phyloP scores from a whole-genome alignment of 2,113 vertebrate genomes.

The Hemichromis elongatus region DNA sequence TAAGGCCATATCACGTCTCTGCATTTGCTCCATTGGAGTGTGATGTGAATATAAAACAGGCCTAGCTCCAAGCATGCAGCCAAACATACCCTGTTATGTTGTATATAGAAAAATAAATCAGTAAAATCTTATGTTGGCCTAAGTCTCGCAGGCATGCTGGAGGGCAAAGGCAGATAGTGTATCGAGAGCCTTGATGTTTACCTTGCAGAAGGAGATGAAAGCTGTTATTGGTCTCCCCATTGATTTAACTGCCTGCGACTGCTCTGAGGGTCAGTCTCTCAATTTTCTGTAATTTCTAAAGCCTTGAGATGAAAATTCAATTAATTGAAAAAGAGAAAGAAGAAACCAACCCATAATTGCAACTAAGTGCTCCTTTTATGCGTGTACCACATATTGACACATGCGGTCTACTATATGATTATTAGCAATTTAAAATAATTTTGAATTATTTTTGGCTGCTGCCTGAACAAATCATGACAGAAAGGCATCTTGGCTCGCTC shows the following conservation, averaged over 20 bases:
- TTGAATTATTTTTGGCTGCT: not conserved
- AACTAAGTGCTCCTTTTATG: not conserved
- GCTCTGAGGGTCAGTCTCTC: not conserved
- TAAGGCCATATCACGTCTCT: not conserved
- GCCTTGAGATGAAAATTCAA: not conserved
- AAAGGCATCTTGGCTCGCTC: not conserved
- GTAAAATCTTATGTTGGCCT: not conserved
- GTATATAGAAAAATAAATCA: not conserved
- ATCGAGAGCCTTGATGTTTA: not conserved
- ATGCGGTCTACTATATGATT: not conserved
- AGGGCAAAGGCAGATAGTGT: conserved; percentile 10
- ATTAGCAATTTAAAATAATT: not conserved
- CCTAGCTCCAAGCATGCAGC: not conserved
- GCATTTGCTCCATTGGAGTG: not conserved
- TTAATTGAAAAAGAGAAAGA: not conserved
- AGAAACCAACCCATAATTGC: not conserved
- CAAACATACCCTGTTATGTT: not conserved
- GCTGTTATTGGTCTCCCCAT: not conserved
- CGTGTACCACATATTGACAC: not conserved
- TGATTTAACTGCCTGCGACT: not conserved
- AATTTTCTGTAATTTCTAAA: not conserved
- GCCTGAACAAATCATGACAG: not conserved
- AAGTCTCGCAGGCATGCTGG: not conserved
- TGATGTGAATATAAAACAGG: conserved; percentile 1
- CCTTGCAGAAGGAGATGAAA: not conserved